Base-by-base conservation (phyloP, 2,888 invertebrate species). In the Nemurella pictetii region DNA sequence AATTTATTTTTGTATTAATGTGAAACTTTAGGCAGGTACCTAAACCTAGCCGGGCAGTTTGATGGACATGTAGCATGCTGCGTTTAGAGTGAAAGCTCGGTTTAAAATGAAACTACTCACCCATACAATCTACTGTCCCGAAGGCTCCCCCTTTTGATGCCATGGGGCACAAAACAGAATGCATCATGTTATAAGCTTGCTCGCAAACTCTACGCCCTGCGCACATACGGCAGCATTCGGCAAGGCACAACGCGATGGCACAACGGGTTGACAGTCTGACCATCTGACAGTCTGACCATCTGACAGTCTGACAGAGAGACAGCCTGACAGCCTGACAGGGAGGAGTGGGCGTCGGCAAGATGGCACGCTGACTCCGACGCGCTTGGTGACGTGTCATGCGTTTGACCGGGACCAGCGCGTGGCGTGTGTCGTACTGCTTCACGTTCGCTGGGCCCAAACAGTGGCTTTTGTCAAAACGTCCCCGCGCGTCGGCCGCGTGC, bases 61-160 rank as follows among this genome's bases (percentile, higher is more conserved):
- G 75, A 83, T 75, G 7, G 30, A 80, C 26, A 85, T 28, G 55
- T 55, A 55, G 55, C 55, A 55, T 55, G 55, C 55, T 55, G 55
- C 55, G 55, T 55, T 55, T 55, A 1, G 55, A 55, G 1, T 3
- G 15, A 55, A 55, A 55, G 55, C 55, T 55, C 55, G 20, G 55
- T 55, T 55, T 55, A 55, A 20, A 55, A 55, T 55, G 55, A 55
- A 55, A 86, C 88, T 88, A 93, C 93, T 93, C 91, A 93, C 94
- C 96, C 96, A 92, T 96, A 96, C 91, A 96, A 93, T 91, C 96
- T 95, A 94, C 95, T 96, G 92, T 96, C 96, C 91, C 95, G 95
- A 92, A 96, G 95, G 93, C 96, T 96, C 94, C 95, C 95, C 94
- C 96, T 96, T 86, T 84, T 86, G 86, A 83, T 80, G 84, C 35